phyloP scores from a whole-genome alignment of 2,113 vertebrate species.

The Anguilla japonica region DNA sequence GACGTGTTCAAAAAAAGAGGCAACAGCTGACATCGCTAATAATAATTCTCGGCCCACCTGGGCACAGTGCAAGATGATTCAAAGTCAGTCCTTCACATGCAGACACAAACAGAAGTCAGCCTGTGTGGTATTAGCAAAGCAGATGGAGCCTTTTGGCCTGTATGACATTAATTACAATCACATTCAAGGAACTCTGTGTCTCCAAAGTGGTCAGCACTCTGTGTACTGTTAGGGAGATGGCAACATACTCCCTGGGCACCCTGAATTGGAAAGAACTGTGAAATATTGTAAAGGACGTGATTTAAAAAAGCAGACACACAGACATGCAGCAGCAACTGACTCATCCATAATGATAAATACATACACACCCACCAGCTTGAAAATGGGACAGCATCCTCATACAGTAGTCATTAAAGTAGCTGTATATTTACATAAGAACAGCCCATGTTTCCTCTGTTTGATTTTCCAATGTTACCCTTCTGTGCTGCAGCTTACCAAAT shows the following conservation, averaged over 20 bases:
- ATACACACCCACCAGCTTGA: constrained; percentile 21
- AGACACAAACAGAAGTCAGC: constrained; percentile 62
- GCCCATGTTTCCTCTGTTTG: constrained; percentile 40
- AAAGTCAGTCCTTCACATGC: constrained; percentile 32
- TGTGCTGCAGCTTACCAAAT: constrained; percentile 45
- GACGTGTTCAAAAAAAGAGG: neutral
- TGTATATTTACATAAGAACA: constrained; percentile 39
- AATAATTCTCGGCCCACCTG: neutral
- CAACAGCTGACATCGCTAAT: neutral
- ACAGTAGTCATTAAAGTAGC: constrained; percentile 46
- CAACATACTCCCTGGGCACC: constrained; percentile 64
- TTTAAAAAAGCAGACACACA: constrained; percentile 63
- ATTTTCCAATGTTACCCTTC: constrained; percentile 60
- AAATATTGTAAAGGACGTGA: constrained; percentile 64
- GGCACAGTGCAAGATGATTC: constrained; percentile 47
- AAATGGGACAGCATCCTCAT: constrained; percentile 40
- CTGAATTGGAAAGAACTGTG: constrained; percentile 62
- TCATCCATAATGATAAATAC: constrained; percentile 45
- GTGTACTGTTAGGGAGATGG: constrained; percentile 65
- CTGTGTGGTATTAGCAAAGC: constrained; percentile 63
- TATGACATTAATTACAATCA: constrained; percentile 70
- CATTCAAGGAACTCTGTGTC: constrained; percentile 66
- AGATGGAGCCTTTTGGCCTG: constrained; percentile 70
- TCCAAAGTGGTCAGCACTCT: constrained; percentile 60
- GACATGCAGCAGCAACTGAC: constrained; percentile 57